These are phyloP conservation scores for Amphiprion percula DNA, from an alignment of 2,113 vertebrate species.

Conservation along the genomic window DNA sequence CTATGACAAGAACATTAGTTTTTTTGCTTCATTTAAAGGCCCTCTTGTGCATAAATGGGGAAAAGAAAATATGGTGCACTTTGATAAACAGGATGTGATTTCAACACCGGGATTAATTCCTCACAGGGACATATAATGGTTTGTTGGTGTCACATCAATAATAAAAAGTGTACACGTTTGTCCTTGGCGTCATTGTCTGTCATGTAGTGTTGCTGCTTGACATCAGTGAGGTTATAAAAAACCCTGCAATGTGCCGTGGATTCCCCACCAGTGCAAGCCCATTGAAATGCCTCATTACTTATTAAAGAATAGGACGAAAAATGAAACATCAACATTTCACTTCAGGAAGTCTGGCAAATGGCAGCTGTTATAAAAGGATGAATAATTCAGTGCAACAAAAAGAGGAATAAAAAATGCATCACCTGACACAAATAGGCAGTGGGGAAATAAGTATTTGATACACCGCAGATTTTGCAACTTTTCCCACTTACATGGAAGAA, in stretches of 20 bases:
- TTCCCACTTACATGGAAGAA: no score
- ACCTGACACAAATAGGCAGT: constrained; percentile 20
- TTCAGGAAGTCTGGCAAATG: constrained; percentile 57
- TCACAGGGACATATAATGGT: no score
- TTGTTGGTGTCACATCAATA: no score
- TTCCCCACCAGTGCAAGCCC: constrained; percentile 32
- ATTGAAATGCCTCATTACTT: constrained; percentile 49
- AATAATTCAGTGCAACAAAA: constrained; percentile 57
- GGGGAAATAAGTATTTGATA: no score
- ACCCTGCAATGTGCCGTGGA: background rate
- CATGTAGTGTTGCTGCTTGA: background rate
- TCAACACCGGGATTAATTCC: no score
- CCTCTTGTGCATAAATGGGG: no score
- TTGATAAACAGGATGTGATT: no score
- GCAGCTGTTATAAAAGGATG: constrained; percentile 45
- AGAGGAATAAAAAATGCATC: constrained; percentile 46
- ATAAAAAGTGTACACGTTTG: background rate
- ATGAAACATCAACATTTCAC: constrained; percentile 34
- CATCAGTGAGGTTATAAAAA: constrained; percentile 26
- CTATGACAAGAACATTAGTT: no score
- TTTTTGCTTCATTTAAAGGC: no score
- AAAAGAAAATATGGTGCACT: no score
- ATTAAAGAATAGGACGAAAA: constrained; percentile 33
- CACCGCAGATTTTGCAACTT: no score
- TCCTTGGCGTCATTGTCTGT: background rate